phyloP scores from a whole-genome alignment of 2,113 vertebrate species.

The Shinisaurus crocodilurus region DNA sequence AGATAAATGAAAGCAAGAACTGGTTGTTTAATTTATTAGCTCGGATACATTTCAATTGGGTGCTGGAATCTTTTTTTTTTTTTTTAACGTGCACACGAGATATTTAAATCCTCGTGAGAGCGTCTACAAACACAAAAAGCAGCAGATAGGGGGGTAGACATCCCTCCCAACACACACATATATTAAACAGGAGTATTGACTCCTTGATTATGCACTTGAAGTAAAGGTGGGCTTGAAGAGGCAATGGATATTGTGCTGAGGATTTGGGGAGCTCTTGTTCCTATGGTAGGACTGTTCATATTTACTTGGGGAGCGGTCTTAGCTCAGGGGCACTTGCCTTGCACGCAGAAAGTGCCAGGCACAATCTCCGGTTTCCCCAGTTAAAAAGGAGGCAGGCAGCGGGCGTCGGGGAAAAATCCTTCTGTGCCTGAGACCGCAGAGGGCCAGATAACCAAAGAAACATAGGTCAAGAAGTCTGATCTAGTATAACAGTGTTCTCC shows the following conservation, averaged over 20 bases:
- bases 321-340: too few relatives aligned
- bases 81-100: too few relatives aligned
- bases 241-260: neutral
- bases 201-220: neutral
- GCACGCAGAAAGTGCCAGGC: too few relatives aligned
- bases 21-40: neutral
- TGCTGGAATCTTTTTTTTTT: neutral
- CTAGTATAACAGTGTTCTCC: too few relatives aligned
- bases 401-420: too few relatives aligned
- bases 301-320: neutral
- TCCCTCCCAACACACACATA: neutral
- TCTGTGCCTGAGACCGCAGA: too few relatives aligned
- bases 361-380: too few relatives aligned
- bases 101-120: neutral
- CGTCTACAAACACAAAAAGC: neutral
- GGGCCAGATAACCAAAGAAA: too few relatives aligned
- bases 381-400: too few relatives aligned
- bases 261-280: neutral
- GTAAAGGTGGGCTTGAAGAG: neutral
- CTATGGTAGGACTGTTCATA: neutral
- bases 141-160: neutral
- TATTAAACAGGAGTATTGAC: neutral
- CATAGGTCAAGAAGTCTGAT: too few relatives aligned
- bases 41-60: neutral
- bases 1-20: neutral